Percentiles rank a stretch among this genome's conserved stretches.
Evolutionary conservation across 2,113 vertebrate species (phyloP).

Genomic region (Entomyzon cyanotis): DNA sequence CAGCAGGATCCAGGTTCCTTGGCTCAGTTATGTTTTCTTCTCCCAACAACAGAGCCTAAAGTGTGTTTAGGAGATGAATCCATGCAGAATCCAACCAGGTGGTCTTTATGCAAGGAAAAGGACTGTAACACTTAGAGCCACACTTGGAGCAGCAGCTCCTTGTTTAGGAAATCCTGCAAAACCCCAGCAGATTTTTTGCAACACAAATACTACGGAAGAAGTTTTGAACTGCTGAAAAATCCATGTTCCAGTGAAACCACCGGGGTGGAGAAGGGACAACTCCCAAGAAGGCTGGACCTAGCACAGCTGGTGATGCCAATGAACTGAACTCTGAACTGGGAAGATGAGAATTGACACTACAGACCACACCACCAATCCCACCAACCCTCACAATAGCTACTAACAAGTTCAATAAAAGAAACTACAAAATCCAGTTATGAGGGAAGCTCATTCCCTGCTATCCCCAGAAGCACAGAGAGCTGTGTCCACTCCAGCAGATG

Average conservation of each 20-base stretch:
- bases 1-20: background rate
- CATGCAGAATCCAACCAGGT: background rate
- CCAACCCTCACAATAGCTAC: background rate
- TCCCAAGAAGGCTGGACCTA: too few species aligned
- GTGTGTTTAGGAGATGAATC: background rate
- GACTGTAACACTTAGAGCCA: rapidly evolving
- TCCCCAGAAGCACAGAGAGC: background rate
- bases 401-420: background rate
- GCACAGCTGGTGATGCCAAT: background rate
- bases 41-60: background rate
- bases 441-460: background rate
- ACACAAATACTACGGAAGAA: background rate
- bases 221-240: background rate
- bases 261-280: background rate
- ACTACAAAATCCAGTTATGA: background rate
- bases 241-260: background rate
- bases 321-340: rapidly evolving
- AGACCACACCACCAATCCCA: background rate
- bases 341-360: background rate
- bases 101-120: background rate
- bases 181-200: background rate
- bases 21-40: background rate
- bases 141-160: background rate
- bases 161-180: background rate
- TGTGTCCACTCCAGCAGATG: background rate